Base-by-base conservation (phyloP, 2,888 invertebrate genomes). In the Hylaea fasciaria region DNA sequence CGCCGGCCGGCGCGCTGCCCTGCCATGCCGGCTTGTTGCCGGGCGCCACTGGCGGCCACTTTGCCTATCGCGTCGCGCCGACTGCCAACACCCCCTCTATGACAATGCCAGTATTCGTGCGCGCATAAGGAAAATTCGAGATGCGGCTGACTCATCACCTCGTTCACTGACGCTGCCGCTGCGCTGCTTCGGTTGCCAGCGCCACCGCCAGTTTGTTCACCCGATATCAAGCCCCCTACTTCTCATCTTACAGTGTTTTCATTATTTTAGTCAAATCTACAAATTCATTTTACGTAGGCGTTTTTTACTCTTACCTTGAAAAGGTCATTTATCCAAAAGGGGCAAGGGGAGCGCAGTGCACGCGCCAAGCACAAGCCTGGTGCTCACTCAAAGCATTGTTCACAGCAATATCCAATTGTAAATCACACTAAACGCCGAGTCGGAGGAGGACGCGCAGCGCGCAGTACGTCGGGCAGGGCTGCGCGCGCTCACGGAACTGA, bases 401-500 rank as follows among this genome's bases (percentile, higher is more conserved):
- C 89, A 89, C 87, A 83, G 81, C 82, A 86, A 86, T 82, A 87
- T 87, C 84, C 83, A 80, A 86, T 83, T 70, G 80, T 80, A 82
- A 84, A 85, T 81, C 80, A 85, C 90, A 88, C 85, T 81, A 76
- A 85, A 84, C 85, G 83, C 70, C 74, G 78, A 81, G 81, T 79
- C 73, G 66, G 68, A 71, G 74, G 72, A 69, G 70, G 71, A 72
- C 78, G 79, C 77, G 70, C 74, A 69, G 73, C 72, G 70, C 75
- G 61, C 60, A 44, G 66, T 63, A 78, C 86, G 84, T 82, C 79
- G 68, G 68, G 65, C 74, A 65, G 68, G 70, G 76, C 72, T 77
- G 81, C 85, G 85, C 81, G 83, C 85, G 81, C 87, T 89, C 88
- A 85, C 91, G 89, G 91, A 88, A 91, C 91, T 88, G 87, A 91